These are phyloP conservation scores for Acipenser ruthenus DNA, from an alignment of 2,797 vertebrate species.

Conservation along the genomic window DNA sequence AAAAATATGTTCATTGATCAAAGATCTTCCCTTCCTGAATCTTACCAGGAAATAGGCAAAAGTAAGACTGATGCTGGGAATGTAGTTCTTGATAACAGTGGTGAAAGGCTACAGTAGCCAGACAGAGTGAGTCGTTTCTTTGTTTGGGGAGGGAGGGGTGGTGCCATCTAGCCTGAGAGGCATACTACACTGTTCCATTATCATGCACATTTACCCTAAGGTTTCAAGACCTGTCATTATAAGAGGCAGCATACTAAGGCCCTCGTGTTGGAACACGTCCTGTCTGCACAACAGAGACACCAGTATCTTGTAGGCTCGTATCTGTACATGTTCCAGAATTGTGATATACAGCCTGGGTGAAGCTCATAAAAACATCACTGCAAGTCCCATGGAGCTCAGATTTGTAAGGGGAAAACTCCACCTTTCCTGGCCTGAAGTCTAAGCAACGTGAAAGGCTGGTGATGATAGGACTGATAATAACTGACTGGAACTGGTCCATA, in stretches of 20 bases:
- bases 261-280: slow-evolving; percentile 1
- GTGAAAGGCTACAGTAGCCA: no score
- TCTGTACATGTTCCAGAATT: slow-evolving; percentile 5
- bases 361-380: neutral
- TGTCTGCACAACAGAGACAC: neutral
- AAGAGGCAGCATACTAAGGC: neutral
- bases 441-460: slow-evolving; percentile 15
- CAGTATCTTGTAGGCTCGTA: slow-evolving; percentile 13
- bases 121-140: no score
- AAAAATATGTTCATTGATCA: no score
- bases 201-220: neutral
- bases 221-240: neutral
- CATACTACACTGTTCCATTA: no score
- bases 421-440: slow-evolving; percentile 46
- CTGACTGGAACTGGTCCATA: slow-evolving; percentile 3
- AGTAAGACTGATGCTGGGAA: no score
- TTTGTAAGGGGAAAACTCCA: slow-evolving; percentile 45
- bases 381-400: slow-evolving; percentile 1
- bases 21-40: no score
- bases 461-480: slow-evolving; percentile 9
- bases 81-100: no score
- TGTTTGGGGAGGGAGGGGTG: neutral
- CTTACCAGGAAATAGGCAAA: no score
- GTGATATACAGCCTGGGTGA: slow-evolving; percentile 14
- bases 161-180: neutral